These are phyloP conservation scores for Zaprionus capensis DNA, from an alignment of 1,140 invertebrate genomes.

Conservation along the genomic window DNA sequence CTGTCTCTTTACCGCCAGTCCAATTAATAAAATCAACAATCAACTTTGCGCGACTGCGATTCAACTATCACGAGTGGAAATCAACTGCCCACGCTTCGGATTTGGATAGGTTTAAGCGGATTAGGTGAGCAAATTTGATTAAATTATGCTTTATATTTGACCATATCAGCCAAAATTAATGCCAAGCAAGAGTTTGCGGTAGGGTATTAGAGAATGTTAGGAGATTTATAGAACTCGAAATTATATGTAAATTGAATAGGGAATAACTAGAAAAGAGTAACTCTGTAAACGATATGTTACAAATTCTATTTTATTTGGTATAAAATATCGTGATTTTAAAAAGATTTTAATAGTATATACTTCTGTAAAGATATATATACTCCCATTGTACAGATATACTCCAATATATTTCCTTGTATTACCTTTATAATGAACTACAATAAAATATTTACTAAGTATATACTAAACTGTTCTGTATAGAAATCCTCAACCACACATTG, in stretches of 20 bases:
- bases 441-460: neutral
- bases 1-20: conserved; percentile 42
- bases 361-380: too few species aligned
- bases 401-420: too few species aligned
- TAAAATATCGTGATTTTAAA: too few species aligned
- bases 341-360: too few species aligned
- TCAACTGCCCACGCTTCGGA: conserved; percentile 64
- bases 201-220: neutral
- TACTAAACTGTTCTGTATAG: neutral
- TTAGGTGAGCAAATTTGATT: conserved; percentile 65
- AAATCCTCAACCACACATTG: neutral
- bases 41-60: conserved; percentile 25
- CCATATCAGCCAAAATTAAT: conserved; percentile 16
- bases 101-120: conserved; percentile 26
- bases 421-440: neutral
- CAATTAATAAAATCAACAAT: conserved; percentile 81
- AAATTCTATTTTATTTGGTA: too few species aligned
- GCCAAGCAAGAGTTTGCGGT: neutral
- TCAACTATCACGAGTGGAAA: conserved; percentile 74
- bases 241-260: too few species aligned
- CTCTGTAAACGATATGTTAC: too few species aligned
- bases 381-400: too few species aligned
- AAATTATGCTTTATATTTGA: conserved; percentile 72
- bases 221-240: neutral
- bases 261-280: too few species aligned